Base-by-base conservation (phyloP, 92 coral and sea anemone species). In the Zoanthus sociatus region DNA sequence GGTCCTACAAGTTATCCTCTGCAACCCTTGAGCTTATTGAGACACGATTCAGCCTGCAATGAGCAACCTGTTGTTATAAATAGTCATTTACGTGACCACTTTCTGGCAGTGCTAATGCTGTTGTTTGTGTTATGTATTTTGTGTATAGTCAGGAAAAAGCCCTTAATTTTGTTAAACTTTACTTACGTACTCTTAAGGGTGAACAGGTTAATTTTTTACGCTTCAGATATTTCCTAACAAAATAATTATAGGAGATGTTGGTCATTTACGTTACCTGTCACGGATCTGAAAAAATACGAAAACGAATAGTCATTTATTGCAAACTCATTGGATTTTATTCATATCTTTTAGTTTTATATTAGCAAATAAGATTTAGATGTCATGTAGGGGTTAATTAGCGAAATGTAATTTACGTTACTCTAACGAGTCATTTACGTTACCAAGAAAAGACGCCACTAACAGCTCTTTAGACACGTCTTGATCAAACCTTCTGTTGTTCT, bases 1-100 rank as follows among this genome's bases (percentile, higher is more conserved):
- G 77, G 76, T 18, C 88, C 83, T 88, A 81, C 42, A 37, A 37
- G 42, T 37, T 37, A 37, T 37, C 42, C 4, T 37, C 42, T 37
- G 42, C 79, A 67, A 74, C 83, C 44, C 55, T 88, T 60, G 91
- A 88, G 79, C 88, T 88, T 58, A 88, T 88, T 75, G 84, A 63
- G 84, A 85, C 88, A 37, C 42, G 42, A 37, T 37, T 37, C 42
- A 37, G 42, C 1, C 42, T 37, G 42, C 42, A 37, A 37, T 37
- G 42, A 37, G 42, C 42, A 37, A 37, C 42, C 42, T 37, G 3
- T 37, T 37, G 42, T 37, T 37, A 37, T 37, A 37, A 37, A 37
- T 37, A 37, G 42, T 37, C 42, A 3, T 37, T 37, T 37, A 37
- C 42, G 84, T 74, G 56, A 85, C 84, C 75, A 6, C 82, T 77